Evolutionary conservation across 2,797 vertebrate genomes (phyloP), one percentile per base, ranked within the genome.

Genomic region (Poeciliopsis paucimaculata): DNA sequence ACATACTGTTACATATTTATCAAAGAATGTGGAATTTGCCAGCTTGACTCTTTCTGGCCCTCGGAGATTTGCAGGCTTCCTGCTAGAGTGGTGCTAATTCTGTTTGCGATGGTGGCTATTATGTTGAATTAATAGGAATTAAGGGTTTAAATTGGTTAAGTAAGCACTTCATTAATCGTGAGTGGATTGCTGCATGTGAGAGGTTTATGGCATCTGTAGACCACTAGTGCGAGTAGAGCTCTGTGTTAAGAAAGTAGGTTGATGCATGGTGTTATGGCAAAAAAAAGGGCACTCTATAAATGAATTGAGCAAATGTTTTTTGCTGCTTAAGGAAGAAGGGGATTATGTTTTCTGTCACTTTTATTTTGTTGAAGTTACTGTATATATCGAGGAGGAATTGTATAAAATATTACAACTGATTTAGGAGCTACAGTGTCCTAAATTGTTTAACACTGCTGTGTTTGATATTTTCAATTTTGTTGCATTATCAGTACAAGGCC

Each of bases 101-200:
- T 94, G 90, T 91, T 92, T 90, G 94, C 93, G 90, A 94, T 92
- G 92, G 89, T 92, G 92, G 93, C 95, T 94, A 95, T 96, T 95
- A 94, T 96, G 93, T 93, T 93, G 95, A 96, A 96, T 96, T 96
- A 96, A 96, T 95, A 94, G 94, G 95, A 96, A 96, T 96, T 96
- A 95, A 92, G 89, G 92, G 90, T 92, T 91, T 88, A 94, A 95
- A 95, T 95, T 95, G 95, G 95, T 96, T 96, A 96, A 96, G 95
- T 95, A 96, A 96, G 94, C 95, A 96, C 95, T 96, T 96, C 95
- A 96, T 96, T 96, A 96, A 94, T 91, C 85, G 85, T 87, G 83
- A 91, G 88, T 91, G 93, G 91, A 91, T 93, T 92, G 86, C 90
- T 80, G 82, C 72, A 83, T 84, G 90, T 87, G 87, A 86, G 83